Evolutionary conservation across 2,113 vertebrate genomes (phyloP), one percentile per base, ranked within the genome.

Genomic region (Morone chrysops): DNA sequence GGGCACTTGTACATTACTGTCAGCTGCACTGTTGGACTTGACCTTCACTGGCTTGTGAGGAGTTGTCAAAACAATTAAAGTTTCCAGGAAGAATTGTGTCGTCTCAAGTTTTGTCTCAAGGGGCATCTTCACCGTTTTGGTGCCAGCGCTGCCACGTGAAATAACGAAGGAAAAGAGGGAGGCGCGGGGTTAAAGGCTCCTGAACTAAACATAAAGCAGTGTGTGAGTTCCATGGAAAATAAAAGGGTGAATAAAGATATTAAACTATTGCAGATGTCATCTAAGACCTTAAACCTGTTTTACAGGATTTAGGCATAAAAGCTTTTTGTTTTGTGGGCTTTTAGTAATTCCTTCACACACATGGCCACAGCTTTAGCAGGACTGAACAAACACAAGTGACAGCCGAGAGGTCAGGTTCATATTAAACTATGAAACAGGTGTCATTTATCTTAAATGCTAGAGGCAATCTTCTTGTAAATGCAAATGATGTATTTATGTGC

Each of bases 11-110:
- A 93, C 88, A 80, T 91, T 87, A 85, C 84, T 86, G 93, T 92
- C 90, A 87, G 79, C 90, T 91, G 90, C 90, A 90, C 91, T 92
- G 90, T 90, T 90, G 82, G 79, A 89, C 85, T 86, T 84, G 88
- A 91, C 90, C 93, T 91, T 93, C 89, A 83, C 89, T 90, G 92
- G 90, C 85, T 81, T 90, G 82, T 89, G 91, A 92, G 90, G 91
- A 93, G 91, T 91, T 95, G 92, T 94, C 87, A 93, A 92, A 93
- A 93, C 91, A 86, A 94, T 94, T 93, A 94, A 92, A 92, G 90
- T 93, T 94, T 93, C 90, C 92, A 93, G 94, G 86, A 92, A 94
- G 81, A 90, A 87, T 70, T 87, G 87, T 91, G 88, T 92, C 43
- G 92, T 92, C 90, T 93, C 88, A 63, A 81, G 67, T 91, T 91